Percentiles rank a stretch among this genome's conserved stretches.
phyloP scores from a whole-genome alignment of 2,797 vertebrate species.

The Aplochiton taeniatus region DNA sequence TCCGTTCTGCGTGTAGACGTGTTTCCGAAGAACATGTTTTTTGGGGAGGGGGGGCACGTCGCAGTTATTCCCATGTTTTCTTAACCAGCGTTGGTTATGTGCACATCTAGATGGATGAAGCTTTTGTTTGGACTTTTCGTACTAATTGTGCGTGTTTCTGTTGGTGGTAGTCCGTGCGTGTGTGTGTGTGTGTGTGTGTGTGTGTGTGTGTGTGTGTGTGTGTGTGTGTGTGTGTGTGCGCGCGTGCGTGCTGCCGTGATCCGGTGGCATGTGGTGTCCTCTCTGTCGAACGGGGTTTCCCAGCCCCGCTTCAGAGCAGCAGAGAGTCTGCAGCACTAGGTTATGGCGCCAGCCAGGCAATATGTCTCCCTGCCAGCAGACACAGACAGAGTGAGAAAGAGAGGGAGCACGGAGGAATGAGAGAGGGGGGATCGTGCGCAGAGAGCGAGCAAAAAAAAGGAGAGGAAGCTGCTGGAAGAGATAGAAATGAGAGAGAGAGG shows the following conservation, averaged over 20 bases:
- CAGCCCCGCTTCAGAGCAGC: constrained; percentile 29
- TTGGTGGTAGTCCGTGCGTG: not conserved
- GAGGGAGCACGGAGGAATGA: not conserved
- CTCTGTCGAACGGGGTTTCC: constrained; percentile 33
- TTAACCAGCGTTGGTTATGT: too few species aligned
- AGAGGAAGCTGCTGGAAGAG: not conserved
- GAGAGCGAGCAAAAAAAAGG: constrained; percentile 3
- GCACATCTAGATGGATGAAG: too few species aligned
- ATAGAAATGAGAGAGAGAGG: constrained; percentile 22
- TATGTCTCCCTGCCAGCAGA: constrained; percentile 34
- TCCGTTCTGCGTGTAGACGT: not conserved
- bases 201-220: constrained; percentile 1
- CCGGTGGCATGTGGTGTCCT: constrained; percentile 23
- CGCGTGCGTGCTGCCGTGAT: not conserved
- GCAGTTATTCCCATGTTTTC: too few species aligned
- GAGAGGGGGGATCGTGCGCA: too few species aligned
- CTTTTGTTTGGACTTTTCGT: too few species aligned
- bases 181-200: constrained; percentile 5
- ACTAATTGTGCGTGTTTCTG: not conserved
- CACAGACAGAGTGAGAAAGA: constrained; percentile 3
- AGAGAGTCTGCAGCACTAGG: constrained; percentile 41
- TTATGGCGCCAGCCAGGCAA: constrained; percentile 37
- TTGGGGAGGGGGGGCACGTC: too few species aligned
- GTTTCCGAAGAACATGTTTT: too few species aligned
- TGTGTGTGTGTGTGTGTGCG: not conserved